Evolutionary conservation across 2,797 vertebrate genomes (phyloP).

Genomic region (Siniperca obscura): DNA sequence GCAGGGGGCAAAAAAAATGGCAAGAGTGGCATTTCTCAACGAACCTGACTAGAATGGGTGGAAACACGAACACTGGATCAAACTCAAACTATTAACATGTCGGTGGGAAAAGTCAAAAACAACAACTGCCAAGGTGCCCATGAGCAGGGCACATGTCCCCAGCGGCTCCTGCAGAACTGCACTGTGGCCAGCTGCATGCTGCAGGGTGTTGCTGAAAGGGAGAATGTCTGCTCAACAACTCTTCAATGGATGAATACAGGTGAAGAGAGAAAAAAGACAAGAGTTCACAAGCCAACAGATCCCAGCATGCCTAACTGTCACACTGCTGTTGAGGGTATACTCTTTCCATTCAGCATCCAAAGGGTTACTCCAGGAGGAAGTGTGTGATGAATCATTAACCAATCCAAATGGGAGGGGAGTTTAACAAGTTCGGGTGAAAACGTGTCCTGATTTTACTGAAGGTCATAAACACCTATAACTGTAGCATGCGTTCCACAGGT

Average conservation of each 20-base stretch:
- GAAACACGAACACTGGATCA: background rate
- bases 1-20: slow-evolving; percentile 30
- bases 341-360: slow-evolving; percentile 22
- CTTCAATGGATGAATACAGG: slow-evolving; percentile 10
- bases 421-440: slow-evolving; percentile 53
- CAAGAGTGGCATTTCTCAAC: slow-evolving; percentile 56
- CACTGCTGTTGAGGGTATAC: slow-evolving; percentile 2
- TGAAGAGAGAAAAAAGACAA: slow-evolving; percentile 7
- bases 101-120: slow-evolving; percentile 47
- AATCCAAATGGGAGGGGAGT: slow-evolving; percentile 13
- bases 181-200: slow-evolving; percentile 5
- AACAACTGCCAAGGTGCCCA: background rate
- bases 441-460: slow-evolving; percentile 52
- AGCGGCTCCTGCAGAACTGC: background rate
- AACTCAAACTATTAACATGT: slow-evolving; percentile 15
- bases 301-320: background rate
- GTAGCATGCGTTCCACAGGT: slow-evolving; percentile 36
- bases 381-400: slow-evolving; percentile 36
- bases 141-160: background rate
- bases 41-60: slow-evolving; percentile 32
- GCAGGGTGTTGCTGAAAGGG: slow-evolving; percentile 1
- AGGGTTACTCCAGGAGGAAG: slow-evolving; percentile 47
- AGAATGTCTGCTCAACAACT: slow-evolving; percentile 3
- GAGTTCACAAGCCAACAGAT: slow-evolving; percentile 16
- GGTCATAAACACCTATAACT: slow-evolving; percentile 42